Evolutionary conservation across 2,113 vertebrate species (phyloP).

Genomic region (Carassius gibelio): DNA sequence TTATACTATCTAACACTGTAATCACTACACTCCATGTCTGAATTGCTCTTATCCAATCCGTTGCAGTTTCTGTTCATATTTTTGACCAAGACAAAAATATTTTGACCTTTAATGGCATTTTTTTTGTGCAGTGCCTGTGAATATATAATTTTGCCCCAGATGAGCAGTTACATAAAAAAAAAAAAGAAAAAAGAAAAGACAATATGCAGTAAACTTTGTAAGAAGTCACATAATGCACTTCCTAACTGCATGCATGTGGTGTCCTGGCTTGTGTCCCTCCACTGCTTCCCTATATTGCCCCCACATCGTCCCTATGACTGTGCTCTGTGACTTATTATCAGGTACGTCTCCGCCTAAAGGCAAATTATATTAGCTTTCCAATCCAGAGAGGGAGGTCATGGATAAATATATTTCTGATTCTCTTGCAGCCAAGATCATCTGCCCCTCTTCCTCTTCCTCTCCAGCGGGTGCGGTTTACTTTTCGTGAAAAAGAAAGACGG

Average conservation of each 20-base stretch:
- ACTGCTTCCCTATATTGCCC: not conserved
- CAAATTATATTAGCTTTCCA: no score
- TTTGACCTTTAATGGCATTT: accelerated
- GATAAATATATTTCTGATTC: no score
- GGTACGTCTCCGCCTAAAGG: no score
- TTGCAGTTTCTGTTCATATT: no score
- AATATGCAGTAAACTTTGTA: not conserved
- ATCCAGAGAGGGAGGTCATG: no score
- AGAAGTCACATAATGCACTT: not conserved
- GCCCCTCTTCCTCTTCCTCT: no score
- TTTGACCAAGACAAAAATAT: not conserved
- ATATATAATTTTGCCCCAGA: not conserved
- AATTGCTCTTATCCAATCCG: not conserved
- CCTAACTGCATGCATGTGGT: slow-evolving; percentile 7
- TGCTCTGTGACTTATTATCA: no score
- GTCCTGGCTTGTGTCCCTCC: not conserved
- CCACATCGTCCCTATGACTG: no score
- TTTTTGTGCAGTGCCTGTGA: not conserved
- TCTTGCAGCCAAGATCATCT: no score
- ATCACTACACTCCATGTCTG: not conserved
- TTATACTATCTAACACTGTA: no score
- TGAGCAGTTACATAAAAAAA: not conserved
- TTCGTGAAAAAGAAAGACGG: no score
- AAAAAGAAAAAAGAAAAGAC: not conserved
- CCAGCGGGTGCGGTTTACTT: no score